Evolutionary conservation across 2,113 vertebrate genomes (phyloP).

Genomic region (Gymnorhina tibicen): DNA sequence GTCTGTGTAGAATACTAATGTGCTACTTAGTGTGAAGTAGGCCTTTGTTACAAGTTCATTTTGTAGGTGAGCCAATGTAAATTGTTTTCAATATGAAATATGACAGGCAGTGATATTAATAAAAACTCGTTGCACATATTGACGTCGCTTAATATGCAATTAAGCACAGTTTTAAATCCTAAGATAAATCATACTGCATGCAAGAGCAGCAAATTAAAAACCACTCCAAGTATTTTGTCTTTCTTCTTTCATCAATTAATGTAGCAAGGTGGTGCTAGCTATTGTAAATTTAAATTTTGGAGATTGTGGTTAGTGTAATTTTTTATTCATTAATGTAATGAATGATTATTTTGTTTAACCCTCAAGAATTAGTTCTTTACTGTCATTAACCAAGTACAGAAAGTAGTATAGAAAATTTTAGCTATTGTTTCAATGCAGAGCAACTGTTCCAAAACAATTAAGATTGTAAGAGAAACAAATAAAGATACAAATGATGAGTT

Average conservation of each 20-base stretch:
- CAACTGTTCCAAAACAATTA: not conserved
- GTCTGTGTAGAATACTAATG: conserved; percentile 26
- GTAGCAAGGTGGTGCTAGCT: not conserved
- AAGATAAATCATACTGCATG: not conserved
- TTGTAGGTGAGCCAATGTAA: not conserved
- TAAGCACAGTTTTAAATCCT: conserved; percentile 21
- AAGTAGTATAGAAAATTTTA: not conserved
- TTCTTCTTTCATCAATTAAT: not conserved
- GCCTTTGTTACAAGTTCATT: conserved; percentile 8
- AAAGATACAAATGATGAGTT: not conserved
- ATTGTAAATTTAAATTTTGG: not conserved
- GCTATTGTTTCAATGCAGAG: not conserved
- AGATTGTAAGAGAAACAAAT: not conserved
- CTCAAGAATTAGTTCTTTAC: not conserved
- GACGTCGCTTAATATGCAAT: not conserved
- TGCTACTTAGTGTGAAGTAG: not conserved
- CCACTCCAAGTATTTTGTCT: not conserved
- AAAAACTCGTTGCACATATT: conserved; percentile 1
- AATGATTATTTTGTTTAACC: not conserved
- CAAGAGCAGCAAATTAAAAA: conserved; percentile 20
- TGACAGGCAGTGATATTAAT: not conserved
- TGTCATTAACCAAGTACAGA: not conserved
- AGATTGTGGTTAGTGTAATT: not conserved
- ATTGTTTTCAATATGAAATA: conserved; percentile 32
- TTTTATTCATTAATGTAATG: not conserved